Conservation (phyloP, 2,113 vertebrate species). For the Progne subis region DNA sequence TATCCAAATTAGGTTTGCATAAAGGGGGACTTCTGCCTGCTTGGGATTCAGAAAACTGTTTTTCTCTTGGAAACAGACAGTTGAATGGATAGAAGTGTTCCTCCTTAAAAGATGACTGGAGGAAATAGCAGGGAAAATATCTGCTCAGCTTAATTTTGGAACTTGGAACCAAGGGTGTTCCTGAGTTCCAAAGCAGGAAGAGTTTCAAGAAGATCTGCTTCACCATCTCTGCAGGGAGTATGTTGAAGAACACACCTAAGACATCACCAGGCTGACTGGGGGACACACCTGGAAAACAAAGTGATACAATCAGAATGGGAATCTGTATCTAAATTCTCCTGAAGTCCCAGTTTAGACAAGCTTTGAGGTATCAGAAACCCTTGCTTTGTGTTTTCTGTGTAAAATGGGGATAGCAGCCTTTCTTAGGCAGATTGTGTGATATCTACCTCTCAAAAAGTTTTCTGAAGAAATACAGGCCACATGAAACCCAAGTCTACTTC, state of each 20-base stretch:
- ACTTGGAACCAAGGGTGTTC: neutral
- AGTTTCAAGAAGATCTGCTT: neutral
- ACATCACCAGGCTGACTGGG: fast-evolving
- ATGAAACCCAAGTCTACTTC: neutral
- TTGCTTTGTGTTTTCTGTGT: neutral
- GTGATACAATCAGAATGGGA: neutral
- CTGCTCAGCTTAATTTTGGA: neutral
- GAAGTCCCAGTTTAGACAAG: neutral
- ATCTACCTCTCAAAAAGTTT: neutral
- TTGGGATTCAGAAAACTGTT: neutral
- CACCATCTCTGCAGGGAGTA: neutral
- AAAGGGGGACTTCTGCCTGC: neutral
- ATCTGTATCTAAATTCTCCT: neutral
- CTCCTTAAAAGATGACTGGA: neutral
- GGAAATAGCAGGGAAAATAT: neutral
- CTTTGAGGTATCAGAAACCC: neutral
- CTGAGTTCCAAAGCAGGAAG: neutral
- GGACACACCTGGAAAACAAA: neutral
- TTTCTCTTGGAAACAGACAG: neutral
- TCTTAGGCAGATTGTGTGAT: neutral
- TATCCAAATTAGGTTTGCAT: neutral
- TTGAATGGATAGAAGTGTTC: neutral
- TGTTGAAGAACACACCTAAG: neutral
- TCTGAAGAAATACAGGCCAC: neutral
- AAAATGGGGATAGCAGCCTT: neutral